A percentile compares a stretch with the other conserved stretches of the same genome.
Evolutionary conservation across 2,888 invertebrate genomes (phyloP).

Genomic region (Acanthococcus lagerstroemiae): DNA sequence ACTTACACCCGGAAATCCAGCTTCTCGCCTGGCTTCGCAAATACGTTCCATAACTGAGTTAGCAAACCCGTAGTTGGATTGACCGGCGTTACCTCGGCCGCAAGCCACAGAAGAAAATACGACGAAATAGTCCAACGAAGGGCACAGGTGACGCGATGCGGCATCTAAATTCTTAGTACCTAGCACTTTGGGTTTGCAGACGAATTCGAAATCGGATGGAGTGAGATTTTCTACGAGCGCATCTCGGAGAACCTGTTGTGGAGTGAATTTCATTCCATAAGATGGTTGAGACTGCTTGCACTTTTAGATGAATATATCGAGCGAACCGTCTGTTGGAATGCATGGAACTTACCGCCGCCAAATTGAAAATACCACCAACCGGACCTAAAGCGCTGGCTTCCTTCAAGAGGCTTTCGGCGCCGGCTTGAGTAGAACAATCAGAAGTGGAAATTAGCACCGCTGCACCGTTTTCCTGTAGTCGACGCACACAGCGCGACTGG

Average conservation of each 20-base stretch:
- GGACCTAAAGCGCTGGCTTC: conserved; percentile 44
- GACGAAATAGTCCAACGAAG: conserved; percentile 82
- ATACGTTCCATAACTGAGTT: conserved; percentile 97
- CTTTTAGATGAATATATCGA: too few species aligned
- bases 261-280: not conserved
- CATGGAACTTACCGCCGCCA: conserved; percentile 63
- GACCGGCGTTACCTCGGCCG: conserved; percentile 93
- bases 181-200: conserved; percentile 74
- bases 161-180: conserved; percentile 73
- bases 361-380: conserved; percentile 75
- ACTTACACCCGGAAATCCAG: conserved; percentile 63
- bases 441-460: conserved; percentile 43
- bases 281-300: not conserved
- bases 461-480: conserved; percentile 49
- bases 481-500: conserved; percentile 72
- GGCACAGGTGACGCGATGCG: conserved; percentile 65
- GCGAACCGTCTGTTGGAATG: not conserved
- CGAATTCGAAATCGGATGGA: conserved; percentile 65
- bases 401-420: conserved; percentile 42
- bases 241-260: conserved; percentile 61
- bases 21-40: conserved; percentile 70
- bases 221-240: conserved; percentile 78
- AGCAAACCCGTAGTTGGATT: conserved; percentile 92
- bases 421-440: conserved; percentile 42
- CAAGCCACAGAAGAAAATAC: conserved; percentile 94